Evolutionary conservation across 1,140 invertebrate genomes (phyloP).

Genomic region (Plectus sambesii): DNA sequence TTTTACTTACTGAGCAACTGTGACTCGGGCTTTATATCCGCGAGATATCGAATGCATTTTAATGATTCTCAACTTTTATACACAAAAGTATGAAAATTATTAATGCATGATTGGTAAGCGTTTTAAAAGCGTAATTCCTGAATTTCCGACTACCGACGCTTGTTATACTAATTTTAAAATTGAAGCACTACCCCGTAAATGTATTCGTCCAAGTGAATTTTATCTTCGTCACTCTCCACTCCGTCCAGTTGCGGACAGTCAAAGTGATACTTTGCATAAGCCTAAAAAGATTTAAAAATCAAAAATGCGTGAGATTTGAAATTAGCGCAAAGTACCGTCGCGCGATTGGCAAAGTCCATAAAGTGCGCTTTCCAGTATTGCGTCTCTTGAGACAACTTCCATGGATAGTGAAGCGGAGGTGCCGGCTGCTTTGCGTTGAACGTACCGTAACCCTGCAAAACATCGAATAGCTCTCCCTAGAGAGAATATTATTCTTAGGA

Average conservation of each 20-base stretch:
- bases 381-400: slow-evolving; percentile 1
- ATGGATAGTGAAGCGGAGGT: neutral
- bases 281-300: too few relatives aligned
- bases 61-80: too few relatives aligned
- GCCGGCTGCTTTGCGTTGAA: slow-evolving; percentile 14
- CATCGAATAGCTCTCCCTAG: neutral
- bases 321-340: slow-evolving; percentile 4
- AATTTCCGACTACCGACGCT: too few relatives aligned
- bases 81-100: neutral
- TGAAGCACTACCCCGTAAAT: slow-evolving; percentile 22
- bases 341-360: slow-evolving; percentile 25
- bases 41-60: too few relatives aligned
- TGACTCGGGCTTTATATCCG: too few relatives aligned
- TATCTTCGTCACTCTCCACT: slow-evolving; percentile 24
- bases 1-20: too few relatives aligned
- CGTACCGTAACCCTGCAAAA: slow-evolving; percentile 20
- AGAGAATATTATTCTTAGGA: neutral
- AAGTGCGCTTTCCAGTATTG: slow-evolving; percentile 9
- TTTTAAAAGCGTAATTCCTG: too few relatives aligned
- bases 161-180: neutral
- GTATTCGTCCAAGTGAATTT: slow-evolving; percentile 29
- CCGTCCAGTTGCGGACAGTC: slow-evolving; percentile 16
- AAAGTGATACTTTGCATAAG: slow-evolving; percentile 21
- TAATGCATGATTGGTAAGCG: too few relatives aligned
- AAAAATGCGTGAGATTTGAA: neutral